A percentile compares a stretch with the other conserved stretches of the same genome.
Conservation (phyloP, 1,140 invertebrate genomes). For the Platyscapa corneri region DNA sequence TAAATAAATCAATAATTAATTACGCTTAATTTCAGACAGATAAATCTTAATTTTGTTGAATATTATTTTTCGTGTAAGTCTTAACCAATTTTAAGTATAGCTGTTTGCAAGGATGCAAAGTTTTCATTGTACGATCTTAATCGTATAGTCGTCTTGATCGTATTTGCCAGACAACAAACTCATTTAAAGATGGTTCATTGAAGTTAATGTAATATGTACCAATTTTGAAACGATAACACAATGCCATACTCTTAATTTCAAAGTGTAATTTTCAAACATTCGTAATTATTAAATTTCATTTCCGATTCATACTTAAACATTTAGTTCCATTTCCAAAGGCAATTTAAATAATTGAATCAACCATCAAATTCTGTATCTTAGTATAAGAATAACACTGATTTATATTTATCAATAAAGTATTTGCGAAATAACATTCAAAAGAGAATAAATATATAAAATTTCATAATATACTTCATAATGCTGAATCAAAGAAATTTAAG, state of each 20-base stretch:
- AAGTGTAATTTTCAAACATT: background rate
- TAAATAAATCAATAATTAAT: conserved; percentile 24
- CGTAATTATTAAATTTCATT: background rate
- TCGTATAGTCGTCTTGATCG: background rate
- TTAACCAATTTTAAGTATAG: background rate
- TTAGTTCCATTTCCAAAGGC: background rate
- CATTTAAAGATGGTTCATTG: background rate
- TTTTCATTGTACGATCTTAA: background rate
- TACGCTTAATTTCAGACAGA: conserved; percentile 7
- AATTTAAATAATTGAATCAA: background rate
- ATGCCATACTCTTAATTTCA: background rate
- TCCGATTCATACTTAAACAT: background rate
- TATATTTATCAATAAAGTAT: background rate
- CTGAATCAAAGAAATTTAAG: background rate
- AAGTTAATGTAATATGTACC: background rate
- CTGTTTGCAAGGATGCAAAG: background rate
- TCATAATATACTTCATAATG: too few species aligned
- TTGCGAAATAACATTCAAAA: background rate
- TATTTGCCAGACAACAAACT: background rate
- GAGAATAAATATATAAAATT: background rate
- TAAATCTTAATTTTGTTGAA: conserved; percentile 6
- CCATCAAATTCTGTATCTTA: background rate
- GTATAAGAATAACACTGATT: background rate
- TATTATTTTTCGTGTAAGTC: background rate
- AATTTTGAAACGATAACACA: background rate